Base-by-base conservation (phyloP, 2,797 vertebrate genomes). In the Oryzias sinensis region DNA sequence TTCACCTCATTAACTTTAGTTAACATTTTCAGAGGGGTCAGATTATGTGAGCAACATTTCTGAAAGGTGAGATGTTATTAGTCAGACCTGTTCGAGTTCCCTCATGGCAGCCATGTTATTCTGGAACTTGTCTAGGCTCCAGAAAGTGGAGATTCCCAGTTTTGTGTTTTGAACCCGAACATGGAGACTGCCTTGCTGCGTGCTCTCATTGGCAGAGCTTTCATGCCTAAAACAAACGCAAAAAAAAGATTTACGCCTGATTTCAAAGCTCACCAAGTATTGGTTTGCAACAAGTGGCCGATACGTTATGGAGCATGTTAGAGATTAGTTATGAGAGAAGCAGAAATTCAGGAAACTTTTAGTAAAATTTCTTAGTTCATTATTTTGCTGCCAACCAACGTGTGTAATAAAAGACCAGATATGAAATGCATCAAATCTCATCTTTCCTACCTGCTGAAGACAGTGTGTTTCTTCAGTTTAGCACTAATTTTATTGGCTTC, bases 61-160 rank as follows among this genome's bases (percentile, higher is more conserved):
- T 20, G 5, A 41, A 55, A 60, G 29, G 15, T 8, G 13, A 65
- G 55, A 0, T 45, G 40, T 54, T 49, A 6, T 9, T 18, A 47
- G 20, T n/a, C 74, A 77, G 65, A 97, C 97, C 94, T 94, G 93
- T 55, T 95, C 93, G 1, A 96, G 83, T 22, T 98, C 97, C 77
- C 95, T 95, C 95, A 99, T 95, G 56, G 90, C 87, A 43, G 90
- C 94, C 62, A 99, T 88, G 70, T 95, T 98, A 82, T 93, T 93
- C 62, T 97, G 94, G 85, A 99, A 97, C 82, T 96, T 98, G 59
- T 97, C 94, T 57, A 96, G 69, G 71, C 83, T 96, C 97, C 97
- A 99, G 78, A 95, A 93, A 4, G 97, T 95, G 49, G 93, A 88
- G 72, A 98, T 94, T 43, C 94, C 93, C 66, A 99, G 86, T 67